Evolutionary conservation across 2,113 vertebrate genomes (phyloP).

Genomic region (Otolemur garnettii): DNA sequence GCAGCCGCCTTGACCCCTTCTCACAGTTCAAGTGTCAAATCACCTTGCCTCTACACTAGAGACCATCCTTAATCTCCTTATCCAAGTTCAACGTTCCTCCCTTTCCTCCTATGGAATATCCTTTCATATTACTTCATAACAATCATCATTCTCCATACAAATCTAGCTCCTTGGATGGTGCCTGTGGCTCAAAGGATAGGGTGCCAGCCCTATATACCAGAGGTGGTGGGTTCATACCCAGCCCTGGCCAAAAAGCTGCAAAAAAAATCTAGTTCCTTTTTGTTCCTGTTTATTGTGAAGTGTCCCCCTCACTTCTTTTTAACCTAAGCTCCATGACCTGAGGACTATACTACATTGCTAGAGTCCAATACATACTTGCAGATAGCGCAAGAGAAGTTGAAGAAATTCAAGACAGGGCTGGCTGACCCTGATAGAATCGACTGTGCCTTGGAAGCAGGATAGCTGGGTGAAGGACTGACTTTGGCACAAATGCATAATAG

Average conservation of each 20-base stretch:
- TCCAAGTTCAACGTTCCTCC: background rate
- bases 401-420: background rate
- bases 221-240: no score
- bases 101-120: background rate
- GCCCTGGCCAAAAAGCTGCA: no score
- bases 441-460: conserved; percentile 36
- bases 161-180: background rate
- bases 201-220: no score
- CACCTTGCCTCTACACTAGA: background rate
- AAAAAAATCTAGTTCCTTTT: background rate
- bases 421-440: conserved; percentile 62
- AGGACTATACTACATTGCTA: background rate
- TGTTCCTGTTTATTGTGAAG: background rate
- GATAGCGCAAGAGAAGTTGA: background rate
- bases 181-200: no score
- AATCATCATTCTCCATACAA: background rate
- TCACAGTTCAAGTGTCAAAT: background rate
- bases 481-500: conserved; percentile 48
- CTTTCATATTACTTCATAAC: background rate
- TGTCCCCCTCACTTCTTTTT: background rate
- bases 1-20: background rate
- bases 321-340: background rate
- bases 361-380: background rate
- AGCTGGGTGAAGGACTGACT: conserved; percentile 13
- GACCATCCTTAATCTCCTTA: background rate